Conservation (phyloP, 2,888 invertebrate species). For the Myathropa florea region DNA sequence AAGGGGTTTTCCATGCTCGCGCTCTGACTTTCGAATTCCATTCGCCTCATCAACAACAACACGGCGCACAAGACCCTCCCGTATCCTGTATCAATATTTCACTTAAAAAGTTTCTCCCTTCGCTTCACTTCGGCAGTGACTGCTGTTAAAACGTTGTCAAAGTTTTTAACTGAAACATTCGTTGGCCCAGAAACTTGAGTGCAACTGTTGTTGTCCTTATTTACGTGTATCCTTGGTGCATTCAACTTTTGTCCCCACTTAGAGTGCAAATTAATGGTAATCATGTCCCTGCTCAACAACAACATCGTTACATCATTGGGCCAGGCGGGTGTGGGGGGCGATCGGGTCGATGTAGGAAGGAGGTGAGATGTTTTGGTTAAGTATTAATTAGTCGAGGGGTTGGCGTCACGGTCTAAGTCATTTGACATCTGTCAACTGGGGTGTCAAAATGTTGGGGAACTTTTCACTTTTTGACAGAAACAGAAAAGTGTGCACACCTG, state of each 20-base stretch:
- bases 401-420: slow-evolving; percentile 25
- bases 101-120: slow-evolving; percentile 48
- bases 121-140: not conserved
- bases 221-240: slow-evolving; percentile 22
- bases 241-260: slow-evolving; percentile 8
- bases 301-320: not conserved
- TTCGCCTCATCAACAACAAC: not conserved
- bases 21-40: not conserved
- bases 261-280: slow-evolving; percentile 42
- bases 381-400: slow-evolving; percentile 22
- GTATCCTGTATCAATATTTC: slow-evolving; percentile 62
- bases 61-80: not conserved
- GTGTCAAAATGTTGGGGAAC: slow-evolving; percentile 48
- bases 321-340: not conserved
- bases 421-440: slow-evolving; percentile 59
- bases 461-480: slow-evolving; percentile 25
- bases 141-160: slow-evolving; percentile 29
- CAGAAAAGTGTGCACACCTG: not conserved
- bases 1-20: no score
- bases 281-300: not conserved
- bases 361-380: slow-evolving; percentile 21
- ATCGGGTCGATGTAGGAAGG: no score
- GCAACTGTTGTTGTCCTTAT: slow-evolving; percentile 6
- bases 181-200: slow-evolving; percentile 26
- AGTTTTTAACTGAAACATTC: slow-evolving; percentile 43